Evolutionary conservation across 2,797 vertebrate genomes (phyloP).

Genomic region (Chelmon rostratus): DNA sequence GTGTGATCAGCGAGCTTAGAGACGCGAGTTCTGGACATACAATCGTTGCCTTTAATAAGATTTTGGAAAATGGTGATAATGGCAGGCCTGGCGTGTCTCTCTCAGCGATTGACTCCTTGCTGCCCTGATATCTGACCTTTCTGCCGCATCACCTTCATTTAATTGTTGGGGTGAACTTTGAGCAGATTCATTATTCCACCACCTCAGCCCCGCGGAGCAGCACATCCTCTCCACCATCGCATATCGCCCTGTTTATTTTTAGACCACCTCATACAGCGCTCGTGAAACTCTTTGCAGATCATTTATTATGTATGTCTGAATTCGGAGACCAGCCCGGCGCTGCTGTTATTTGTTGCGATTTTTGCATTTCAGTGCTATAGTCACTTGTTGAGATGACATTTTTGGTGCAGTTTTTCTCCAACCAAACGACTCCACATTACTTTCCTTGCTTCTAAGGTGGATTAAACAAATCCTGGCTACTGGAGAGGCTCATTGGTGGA

Average conservation of each 20-base stretch:
- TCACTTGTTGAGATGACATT: background rate
- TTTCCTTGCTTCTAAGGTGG: background rate
- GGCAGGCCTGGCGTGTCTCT: conserved; percentile 6
- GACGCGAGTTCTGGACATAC: background rate
- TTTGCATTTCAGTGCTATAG: background rate
- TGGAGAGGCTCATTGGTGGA: background rate
- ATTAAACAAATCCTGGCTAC: background rate
- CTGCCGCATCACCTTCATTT: conserved; percentile 58
- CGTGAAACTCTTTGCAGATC: background rate
- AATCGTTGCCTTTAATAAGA: background rate
- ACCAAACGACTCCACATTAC: background rate
- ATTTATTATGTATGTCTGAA: background rate
- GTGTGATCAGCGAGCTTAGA: background rate
- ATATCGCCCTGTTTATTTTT: conserved; percentile 18
- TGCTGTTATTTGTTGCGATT: background rate
- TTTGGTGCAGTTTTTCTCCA: background rate
- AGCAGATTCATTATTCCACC: conserved; percentile 60
- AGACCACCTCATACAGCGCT: background rate
- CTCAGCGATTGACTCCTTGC: conserved; percentile 5
- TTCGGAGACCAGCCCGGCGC: background rate
- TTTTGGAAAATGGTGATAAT: conserved; percentile 19
- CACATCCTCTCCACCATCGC: background rate
- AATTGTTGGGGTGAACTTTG: conserved; percentile 78
- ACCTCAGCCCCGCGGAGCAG: background rate
- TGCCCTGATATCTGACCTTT: conserved; percentile 71